Base-by-base conservation (phyloP, 1,140 invertebrate species). In the Microplitis mediator region DNA sequence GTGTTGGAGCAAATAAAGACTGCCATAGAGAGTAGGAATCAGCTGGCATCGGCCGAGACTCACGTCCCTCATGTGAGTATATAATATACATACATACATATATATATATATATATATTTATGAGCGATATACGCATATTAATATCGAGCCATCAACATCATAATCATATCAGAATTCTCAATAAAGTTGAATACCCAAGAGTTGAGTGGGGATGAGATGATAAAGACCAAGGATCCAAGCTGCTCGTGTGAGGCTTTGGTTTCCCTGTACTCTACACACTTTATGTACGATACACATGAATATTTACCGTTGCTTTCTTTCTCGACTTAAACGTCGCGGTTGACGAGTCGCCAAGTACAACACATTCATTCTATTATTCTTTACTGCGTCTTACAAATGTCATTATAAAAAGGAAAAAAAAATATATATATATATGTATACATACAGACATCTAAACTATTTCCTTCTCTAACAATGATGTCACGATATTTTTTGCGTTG, bases 1-100 rank as follows among this genome's bases (percentile, higher is more conserved):
- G 85, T 87, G 75, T 77, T 87, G 72, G 85, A 87, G 74, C 86
- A 86, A 80, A 86, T 87, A 78, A 86, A 87, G 76, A 86, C 85
- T 45, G 85, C 84, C 72, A 86, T 87, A 79, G 85, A 87, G 79
- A 86, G 80, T 76, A 80, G 84, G 68, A 87, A 87, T 68, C 86
- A 87, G 69, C 77, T 82, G 62, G 80, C 77, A 67, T 82, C 80
- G 6, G 71, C 80, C 14, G 80, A 80, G 62, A 75, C 68, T 73
- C 68, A 73, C 64, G 50, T 58, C 34, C 73, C 77, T 34, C 80
- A 84, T 52, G 84, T 84, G 67, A 84, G 80, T 81, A 77, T 68
- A 71, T 16, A 6, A 68, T 58, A 31, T 56, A 23, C 45, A 32
- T 73, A 62, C 14, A 45, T 35, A 62, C 14, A 45, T 35, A 68